Conservation (phyloP, 30 jellyfish, hydroid and myxozoan genomes). For the Nemopilema nomurai region DNA sequence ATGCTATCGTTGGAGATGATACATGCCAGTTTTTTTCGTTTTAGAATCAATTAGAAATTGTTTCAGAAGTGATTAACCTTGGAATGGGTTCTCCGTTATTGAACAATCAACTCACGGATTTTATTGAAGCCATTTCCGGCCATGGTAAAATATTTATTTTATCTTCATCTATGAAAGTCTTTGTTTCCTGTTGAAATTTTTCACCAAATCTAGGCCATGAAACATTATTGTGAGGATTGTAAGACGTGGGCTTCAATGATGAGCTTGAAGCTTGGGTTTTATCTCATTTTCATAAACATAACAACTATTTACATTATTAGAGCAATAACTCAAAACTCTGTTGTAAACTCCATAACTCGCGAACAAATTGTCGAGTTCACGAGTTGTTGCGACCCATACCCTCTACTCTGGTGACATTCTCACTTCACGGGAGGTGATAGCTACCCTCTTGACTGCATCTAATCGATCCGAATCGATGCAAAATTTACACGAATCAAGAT, state of each 20-base stretch:
- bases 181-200: neutral
- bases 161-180: too few relatives aligned
- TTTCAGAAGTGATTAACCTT: slow-evolving; percentile 42
- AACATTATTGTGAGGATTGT: too few relatives aligned
- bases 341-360: too few relatives aligned
- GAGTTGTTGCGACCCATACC: slow-evolving; percentile 49
- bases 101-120: slow-evolving; percentile 7
- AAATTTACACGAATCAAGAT: slow-evolving; percentile 5
- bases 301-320: too few relatives aligned
- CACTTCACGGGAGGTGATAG: slow-evolving; percentile 35
- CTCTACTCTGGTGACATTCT: slow-evolving; percentile 89
- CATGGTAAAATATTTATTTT: slow-evolving; percentile 20
- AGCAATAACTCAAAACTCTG: too few relatives aligned
- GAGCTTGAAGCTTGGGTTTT: too few relatives aligned
- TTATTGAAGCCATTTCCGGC: slow-evolving; percentile 13
- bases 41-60: slow-evolving; percentile 20
- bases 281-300: too few relatives aligned
- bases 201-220: too few relatives aligned
- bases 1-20: too few relatives aligned
- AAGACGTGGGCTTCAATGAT: too few relatives aligned
- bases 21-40: too few relatives aligned
- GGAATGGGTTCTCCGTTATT: slow-evolving; percentile 39
- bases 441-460: slow-evolving; percentile 3
- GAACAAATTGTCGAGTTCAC: slow-evolving; percentile 16
- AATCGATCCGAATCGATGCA: slow-evolving; percentile 6